Conservation (phyloP, 2,797 vertebrate genomes). For the Neopelma chrysocephalum region DNA sequence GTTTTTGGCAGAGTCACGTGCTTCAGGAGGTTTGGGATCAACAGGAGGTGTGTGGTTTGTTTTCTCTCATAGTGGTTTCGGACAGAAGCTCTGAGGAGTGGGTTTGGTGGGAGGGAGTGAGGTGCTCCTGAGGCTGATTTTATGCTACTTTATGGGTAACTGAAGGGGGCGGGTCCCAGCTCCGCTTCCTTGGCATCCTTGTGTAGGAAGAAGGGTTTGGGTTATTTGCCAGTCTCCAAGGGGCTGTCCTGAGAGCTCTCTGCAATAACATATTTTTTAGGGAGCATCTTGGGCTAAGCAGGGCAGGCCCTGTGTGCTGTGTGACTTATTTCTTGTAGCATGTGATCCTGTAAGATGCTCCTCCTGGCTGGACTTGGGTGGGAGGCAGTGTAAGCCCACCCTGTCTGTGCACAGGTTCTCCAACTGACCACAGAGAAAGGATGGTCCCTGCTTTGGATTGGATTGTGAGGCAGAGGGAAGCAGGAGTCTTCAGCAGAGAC, state of each 20-base stretch:
- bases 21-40: not conserved
- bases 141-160: not conserved
- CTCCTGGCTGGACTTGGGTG: not conserved
- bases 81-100: not conserved
- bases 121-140: not conserved
- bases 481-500: not conserved
- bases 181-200: not conserved
- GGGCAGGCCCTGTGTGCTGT: not conserved
- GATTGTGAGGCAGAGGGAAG: not conserved
- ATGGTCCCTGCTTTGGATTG: not conserved
- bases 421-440: not conserved
- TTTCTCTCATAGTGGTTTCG: rapidly evolving
- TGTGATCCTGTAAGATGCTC: not conserved
- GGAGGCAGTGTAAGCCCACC: not conserved
- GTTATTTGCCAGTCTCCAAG: not conserved
- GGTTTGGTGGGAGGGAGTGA: not conserved
- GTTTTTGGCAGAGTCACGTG: not conserved
- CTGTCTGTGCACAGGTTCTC: not conserved
- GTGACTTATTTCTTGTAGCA: not conserved
- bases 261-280: not conserved
- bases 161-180: not conserved
- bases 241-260: not conserved
- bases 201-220: not conserved
- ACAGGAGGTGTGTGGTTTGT: not conserved
- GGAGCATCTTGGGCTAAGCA: not conserved